Conservation (phyloP, 2,797 vertebrate genomes). For the Rhabdophis nuchalis region DNA sequence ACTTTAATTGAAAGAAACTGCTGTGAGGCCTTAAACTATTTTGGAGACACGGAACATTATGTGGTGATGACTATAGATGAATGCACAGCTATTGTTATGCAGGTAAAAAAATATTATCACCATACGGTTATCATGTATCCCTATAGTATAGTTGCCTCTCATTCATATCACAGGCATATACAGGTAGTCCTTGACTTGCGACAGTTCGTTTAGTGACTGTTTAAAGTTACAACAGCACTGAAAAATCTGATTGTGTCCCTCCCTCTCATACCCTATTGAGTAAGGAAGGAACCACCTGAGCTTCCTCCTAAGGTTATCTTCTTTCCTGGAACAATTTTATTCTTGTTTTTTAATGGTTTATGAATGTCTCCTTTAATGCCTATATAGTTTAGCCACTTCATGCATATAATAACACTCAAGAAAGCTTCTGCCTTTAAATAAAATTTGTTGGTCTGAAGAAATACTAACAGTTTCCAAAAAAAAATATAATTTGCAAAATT, state of each 20-base stretch:
- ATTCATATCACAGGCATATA: not conserved
- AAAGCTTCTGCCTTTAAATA: not conserved
- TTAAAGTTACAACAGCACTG: too few species aligned
- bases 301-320: not conserved
- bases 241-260: not conserved
- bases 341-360: not conserved
- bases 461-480: not conserved
- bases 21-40: constrained; percentile 74
- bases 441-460: not conserved
- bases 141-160: not conserved
- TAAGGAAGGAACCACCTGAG: not conserved
- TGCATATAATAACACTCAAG: not conserved
- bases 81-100: constrained; percentile 80
- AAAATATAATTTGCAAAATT: not conserved
- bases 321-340: not conserved
- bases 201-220: too few species aligned
- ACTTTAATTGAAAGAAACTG: constrained; percentile 83
- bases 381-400: not conserved
- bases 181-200: too few species aligned
- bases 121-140: not conserved
- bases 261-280: not conserved
- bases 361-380: not conserved
- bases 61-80: constrained; percentile 87
- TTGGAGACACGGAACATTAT: constrained; percentile 75
- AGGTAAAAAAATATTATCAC: constrained; percentile 73